Evolutionary conservation across 2,113 vertebrate genomes (phyloP), one percentile per base, ranked within the genome.

Genomic region (Pseudonaja textilis): DNA sequence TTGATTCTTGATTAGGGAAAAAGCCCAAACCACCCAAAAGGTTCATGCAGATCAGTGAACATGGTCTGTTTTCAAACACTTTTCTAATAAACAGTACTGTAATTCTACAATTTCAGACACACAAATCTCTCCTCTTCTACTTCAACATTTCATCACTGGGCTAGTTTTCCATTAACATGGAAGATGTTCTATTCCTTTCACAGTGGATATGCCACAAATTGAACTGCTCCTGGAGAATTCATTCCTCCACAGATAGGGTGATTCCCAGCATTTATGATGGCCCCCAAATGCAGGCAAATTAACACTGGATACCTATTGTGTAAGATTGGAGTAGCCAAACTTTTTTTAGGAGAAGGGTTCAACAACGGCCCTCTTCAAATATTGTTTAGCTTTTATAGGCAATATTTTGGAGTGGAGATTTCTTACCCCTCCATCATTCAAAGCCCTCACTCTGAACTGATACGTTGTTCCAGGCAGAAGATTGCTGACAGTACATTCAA

Each of bases 371-470:
- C 1, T 20, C 56, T 57, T 55, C 39, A 87, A 64, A 39, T 25
- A 55, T 39, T 3, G 14, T 10, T 20, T 57, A 9, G 16, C 50
- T n/a, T 42, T 55, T 55, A 74, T 4, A 89, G 4, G 42, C 18
- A 18, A 26, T 10, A 26, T 12, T 22, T 8, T n/a, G 18, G 10
- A 8, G 26, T 9, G 6, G 4, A 45, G 12, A 39, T 26, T 9
- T 94, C 99, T 97, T 96, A 99, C 99, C 99, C 99, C 99, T 1
- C 99, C 98, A 0, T 99, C 98, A 22, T 99, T 99, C 96, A 98
- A 91, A 3, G 99, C 99, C 50, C 98, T 96, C 97, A 99, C 98
- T 92, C 98, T 69, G 98, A 99, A 99, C 81, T 95, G 93, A 87
- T 99, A 99, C 0, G 98, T 97, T 7, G 98, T 98, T 39, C 99